Conservation (phyloP, 2,113 vertebrate species). For the Nerophis ophidion region DNA sequence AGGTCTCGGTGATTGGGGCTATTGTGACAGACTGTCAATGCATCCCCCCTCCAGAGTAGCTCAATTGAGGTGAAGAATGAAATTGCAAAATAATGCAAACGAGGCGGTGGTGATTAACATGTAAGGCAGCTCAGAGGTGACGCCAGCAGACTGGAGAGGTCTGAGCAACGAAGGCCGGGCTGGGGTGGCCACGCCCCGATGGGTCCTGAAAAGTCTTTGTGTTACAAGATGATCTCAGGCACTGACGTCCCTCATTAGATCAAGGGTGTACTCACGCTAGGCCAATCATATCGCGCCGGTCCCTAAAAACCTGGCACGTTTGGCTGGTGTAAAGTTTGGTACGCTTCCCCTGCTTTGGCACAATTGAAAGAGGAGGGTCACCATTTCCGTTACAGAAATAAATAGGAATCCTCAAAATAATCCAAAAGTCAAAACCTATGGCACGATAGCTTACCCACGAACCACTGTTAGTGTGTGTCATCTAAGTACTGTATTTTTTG, state of each 20-base stretch:
- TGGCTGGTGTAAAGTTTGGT: no score
- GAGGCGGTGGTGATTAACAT: constrained; percentile 8
- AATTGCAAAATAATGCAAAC: constrained; percentile 16
- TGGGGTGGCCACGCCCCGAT: constrained; percentile 5
- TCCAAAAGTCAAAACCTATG: no score
- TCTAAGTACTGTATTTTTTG: no score
- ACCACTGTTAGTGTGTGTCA: no score
- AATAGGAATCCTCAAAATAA: no score
- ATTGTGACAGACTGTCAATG: neutral
- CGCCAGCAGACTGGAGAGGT: constrained; percentile 12
- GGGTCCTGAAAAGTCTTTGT: constrained; percentile 12
- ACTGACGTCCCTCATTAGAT: constrained; percentile 23
- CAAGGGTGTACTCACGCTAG: neutral
- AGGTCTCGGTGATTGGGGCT: neutral
- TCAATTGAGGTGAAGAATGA: constrained; percentile 8
- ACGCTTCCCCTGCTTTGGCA: no score
- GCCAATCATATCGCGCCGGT: no score
- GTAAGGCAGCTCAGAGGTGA: constrained; percentile 12
- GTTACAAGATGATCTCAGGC: constrained; percentile 10
- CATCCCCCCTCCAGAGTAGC: constrained; percentile 38
- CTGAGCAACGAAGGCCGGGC: constrained; percentile 2
- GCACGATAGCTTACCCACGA: no score
- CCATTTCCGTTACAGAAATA: no score
- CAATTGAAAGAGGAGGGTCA: no score
- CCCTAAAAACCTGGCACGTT: no score